Evolutionary conservation across 2,888 invertebrate species (phyloP).

Genomic region (Drosophila demipolita): DNA sequence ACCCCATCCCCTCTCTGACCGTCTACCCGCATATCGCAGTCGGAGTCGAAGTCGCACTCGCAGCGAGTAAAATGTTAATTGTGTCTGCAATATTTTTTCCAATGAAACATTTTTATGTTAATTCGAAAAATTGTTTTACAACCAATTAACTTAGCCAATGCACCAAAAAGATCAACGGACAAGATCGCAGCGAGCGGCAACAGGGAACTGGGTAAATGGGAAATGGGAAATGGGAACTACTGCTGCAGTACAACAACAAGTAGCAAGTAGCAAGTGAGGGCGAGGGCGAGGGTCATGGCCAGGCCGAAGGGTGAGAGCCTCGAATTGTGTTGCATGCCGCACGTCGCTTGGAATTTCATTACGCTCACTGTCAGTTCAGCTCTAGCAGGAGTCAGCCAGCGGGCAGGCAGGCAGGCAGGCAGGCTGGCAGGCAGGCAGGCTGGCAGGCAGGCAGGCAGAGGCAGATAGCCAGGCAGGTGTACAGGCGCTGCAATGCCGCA

Average conservation of each 20-base stretch:
- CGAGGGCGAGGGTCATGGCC: constrained; percentile 22
- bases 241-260: neutral
- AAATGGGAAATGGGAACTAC: constrained; percentile 26
- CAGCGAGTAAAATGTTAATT: constrained; percentile 59
- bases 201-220: constrained; percentile 24
- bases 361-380: constrained; percentile 58
- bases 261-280: constrained; percentile 21
- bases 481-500: neutral
- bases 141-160: constrained; percentile 83
- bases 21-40: constrained; percentile 45
- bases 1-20: neutral
- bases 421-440: too few relatives aligned
- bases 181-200: constrained; percentile 64
- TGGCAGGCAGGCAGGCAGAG: constrained; percentile 9
- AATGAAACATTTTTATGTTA: constrained; percentile 81
- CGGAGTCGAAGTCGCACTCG: constrained; percentile 8
- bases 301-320: constrained; percentile 39
- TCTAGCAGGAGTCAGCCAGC: constrained; percentile 59
- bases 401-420: constrained; percentile 75
- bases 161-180: constrained; percentile 82
- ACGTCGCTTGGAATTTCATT: constrained; percentile 70
- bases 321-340: constrained; percentile 65
- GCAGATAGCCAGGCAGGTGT: constrained; percentile 20
- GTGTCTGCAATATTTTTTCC: constrained; percentile 72
- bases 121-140: constrained; percentile 81